These are phyloP conservation scores for Caenorhabditis becei DNA, from an alignment of 2,888 invertebrate species.

Conservation along the genomic window DNA sequence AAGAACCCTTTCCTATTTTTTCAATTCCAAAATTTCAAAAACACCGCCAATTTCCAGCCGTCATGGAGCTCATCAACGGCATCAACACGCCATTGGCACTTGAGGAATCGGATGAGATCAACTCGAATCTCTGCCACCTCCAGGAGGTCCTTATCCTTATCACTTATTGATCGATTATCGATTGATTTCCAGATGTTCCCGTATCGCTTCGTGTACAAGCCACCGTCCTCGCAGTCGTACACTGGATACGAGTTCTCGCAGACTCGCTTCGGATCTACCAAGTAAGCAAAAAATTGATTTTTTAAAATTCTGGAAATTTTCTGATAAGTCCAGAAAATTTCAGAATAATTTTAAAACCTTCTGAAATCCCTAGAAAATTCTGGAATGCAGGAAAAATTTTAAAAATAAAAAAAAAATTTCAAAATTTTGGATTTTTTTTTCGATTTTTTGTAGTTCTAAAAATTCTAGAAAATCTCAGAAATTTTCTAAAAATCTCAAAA, in stretches of 20 bases:
- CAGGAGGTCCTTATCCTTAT: conserved; percentile 18
- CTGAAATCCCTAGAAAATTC: too few species aligned
- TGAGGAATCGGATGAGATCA: conserved; percentile 48
- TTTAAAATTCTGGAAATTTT: background rate
- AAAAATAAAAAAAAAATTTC: too few species aligned
- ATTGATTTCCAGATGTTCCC: conserved; percentile 30
- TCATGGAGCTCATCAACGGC: conserved; percentile 40
- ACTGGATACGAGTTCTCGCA: conserved; percentile 61
- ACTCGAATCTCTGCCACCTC: conserved; percentile 42
- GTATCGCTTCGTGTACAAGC: conserved; percentile 57
- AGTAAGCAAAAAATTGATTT: conserved; percentile 17
- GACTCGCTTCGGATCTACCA: conserved; percentile 69
- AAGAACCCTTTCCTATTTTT: too few species aligned
- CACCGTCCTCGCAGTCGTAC: conserved; percentile 52
- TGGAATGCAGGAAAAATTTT: too few species aligned
- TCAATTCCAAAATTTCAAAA: background rate
- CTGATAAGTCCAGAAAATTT: too few species aligned
- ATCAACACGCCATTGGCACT: conserved; percentile 38
- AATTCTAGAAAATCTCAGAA: too few species aligned
- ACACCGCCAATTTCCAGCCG: conserved; percentile 36
- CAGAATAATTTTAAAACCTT: too few species aligned
- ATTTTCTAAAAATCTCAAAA: too few species aligned
- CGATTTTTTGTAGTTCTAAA: too few species aligned
- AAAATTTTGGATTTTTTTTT: too few species aligned
- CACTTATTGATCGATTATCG: background rate